Evolutionary conservation across 1,140 invertebrate species (phyloP), one percentile per base, ranked within the genome.

Genomic region (Atopsyche davidsoni): DNA sequence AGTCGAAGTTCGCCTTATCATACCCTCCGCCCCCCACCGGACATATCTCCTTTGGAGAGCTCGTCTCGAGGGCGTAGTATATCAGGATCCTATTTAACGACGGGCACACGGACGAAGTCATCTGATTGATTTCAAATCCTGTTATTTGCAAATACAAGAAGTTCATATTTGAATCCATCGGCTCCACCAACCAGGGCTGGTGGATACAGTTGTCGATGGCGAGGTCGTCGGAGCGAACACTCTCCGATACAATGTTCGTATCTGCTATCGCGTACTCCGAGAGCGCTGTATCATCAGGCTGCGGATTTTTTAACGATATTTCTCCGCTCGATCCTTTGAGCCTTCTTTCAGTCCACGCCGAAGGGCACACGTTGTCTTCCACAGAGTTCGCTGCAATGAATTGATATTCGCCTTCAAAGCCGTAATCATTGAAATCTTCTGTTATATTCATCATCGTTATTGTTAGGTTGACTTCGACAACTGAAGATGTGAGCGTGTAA

Each of bases 381-480:
- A 69, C 68, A 0, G 65, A 62, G 14, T 65, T 70, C 28, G 69
- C 68, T 0, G 78, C 66, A 24, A 85, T 62, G 64, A 87, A 87
- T 66, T 86, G 81, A 60, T 84, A 89, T 57, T 81, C 79, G 0
- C 83, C 87, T 61, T 89, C 86, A 66, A 91, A 91, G 57, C 78
- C 79, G 65, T 86, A 89, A 65, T 87, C 81, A 28, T 79, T 77
- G 58, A 85, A 87, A 68, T 90, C 87, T 64, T 91, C 84, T 7
- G 80, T 84, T 19, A 87, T 83, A 64, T 85, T 86, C 87, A 91
- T 90, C 58, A 81, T 76, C 1, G 78, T 82, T 2, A 89, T 78
- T 0, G 76, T 77, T 63, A 90, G 89, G 57, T 79, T 81, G 1
- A 88, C 74, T 62, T 85, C 83, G 1, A 88, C 76, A 42, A 79